These are phyloP conservation scores for Xylocampa areola DNA, from an alignment of 2,888 invertebrate species.

Conservation along the genomic window DNA sequence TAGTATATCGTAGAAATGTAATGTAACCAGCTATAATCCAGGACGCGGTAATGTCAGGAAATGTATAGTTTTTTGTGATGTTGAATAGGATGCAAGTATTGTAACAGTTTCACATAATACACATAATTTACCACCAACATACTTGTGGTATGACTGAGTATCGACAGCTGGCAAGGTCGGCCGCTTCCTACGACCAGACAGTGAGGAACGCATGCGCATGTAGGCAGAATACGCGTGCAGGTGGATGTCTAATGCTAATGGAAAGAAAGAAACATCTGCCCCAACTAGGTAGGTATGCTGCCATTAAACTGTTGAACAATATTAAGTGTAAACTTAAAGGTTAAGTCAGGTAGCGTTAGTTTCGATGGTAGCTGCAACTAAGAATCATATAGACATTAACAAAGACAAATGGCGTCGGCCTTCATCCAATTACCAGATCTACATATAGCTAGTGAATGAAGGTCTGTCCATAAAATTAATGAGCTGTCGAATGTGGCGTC, in stretches of 20 bases:
- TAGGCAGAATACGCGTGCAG: slow-evolving; percentile 64
- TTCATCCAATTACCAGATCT: slow-evolving; percentile 48
- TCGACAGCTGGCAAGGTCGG: slow-evolving; percentile 77
- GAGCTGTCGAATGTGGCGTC: slow-evolving; percentile 53
- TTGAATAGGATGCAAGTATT: slow-evolving; percentile 33
- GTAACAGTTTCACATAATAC: slow-evolving; percentile 39
- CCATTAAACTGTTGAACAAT: slow-evolving; percentile 14
- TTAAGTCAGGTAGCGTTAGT: too few relatives aligned
- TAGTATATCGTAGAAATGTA: slow-evolving; percentile 26
- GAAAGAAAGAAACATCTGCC: slow-evolving; percentile 40
- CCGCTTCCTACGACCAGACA: slow-evolving; percentile 77
- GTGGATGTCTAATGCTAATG: slow-evolving; percentile 67
- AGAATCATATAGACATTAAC: slow-evolving; percentile 11
- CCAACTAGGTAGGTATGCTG: neutral
- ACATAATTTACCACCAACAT: slow-evolving; percentile 22
- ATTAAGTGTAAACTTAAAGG: neutral
- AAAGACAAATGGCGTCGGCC: slow-evolving; percentile 31
- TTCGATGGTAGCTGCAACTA: too few relatives aligned
- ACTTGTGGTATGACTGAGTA: slow-evolving; percentile 46
- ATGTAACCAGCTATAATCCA: slow-evolving; percentile 23
- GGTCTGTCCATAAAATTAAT: slow-evolving; percentile 50
- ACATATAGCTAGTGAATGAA: slow-evolving; percentile 42
- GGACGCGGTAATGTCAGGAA: slow-evolving; percentile 38
- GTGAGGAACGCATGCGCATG: slow-evolving; percentile 57
- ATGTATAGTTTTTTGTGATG: slow-evolving; percentile 32